phyloP scores from a whole-genome alignment of 2,888 invertebrate species.

The Acanthopleura granulata region DNA sequence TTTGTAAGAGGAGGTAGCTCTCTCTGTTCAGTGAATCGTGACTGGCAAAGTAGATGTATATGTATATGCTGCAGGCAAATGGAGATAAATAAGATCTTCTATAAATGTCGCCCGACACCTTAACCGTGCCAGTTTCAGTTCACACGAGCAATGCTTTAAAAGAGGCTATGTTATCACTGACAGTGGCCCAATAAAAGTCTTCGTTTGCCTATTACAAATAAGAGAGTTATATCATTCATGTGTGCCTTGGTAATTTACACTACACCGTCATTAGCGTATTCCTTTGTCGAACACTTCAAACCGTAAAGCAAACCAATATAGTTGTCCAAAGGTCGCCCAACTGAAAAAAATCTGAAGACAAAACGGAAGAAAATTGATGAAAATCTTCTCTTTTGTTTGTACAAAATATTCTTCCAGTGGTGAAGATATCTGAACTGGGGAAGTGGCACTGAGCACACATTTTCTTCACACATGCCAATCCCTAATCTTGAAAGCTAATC shows the following conservation, averaged over 20 bases:
- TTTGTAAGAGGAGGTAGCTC: background rate
- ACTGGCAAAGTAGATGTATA: background rate
- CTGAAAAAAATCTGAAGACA: background rate
- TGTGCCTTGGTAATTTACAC: background rate
- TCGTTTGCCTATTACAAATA: background rate
- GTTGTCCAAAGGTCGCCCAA: background rate
- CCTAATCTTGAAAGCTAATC: conserved; percentile 1
- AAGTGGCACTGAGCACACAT: background rate
- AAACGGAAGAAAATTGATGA: background rate
- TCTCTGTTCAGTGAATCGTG: background rate
- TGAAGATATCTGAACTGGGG: too few relatives aligned
- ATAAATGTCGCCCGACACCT: background rate
- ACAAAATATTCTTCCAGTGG: too few relatives aligned
- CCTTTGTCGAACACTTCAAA: too few relatives aligned
- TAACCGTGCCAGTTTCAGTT: background rate
- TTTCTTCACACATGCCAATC: background rate
- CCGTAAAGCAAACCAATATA: background rate
- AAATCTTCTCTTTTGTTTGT: too few relatives aligned
- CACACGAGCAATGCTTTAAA: background rate
- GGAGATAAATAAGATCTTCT: background rate
- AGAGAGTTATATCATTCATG: background rate
- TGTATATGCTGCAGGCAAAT: background rate
- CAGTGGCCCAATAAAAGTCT: background rate
- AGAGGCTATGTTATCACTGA: background rate
- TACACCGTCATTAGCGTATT: too few relatives aligned